Conservation (phyloP, 2,113 vertebrate species). For the Paratilapia polleni region DNA sequence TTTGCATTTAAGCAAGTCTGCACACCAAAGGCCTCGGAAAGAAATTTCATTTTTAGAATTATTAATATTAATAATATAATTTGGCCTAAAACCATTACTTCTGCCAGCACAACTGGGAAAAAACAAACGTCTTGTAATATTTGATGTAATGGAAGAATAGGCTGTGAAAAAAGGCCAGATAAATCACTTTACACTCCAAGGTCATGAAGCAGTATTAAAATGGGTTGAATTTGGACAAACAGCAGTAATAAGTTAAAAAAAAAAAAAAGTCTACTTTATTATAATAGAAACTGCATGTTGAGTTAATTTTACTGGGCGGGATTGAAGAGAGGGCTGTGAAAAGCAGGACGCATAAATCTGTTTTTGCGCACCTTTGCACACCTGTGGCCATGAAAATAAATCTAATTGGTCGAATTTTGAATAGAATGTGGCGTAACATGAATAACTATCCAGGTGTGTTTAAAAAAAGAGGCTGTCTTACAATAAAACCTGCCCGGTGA, state of each 20-base stretch:
- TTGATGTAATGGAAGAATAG: neutral
- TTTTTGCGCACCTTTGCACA: neutral
- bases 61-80: neutral
- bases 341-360: neutral
- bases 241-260: neutral
- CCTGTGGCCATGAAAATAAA: neutral
- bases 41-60: neutral
- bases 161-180: neutral
- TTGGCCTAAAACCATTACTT: neutral
- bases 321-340: neutral
- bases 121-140: neutral
- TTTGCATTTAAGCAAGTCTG: neutral
- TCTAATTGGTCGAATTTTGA: neutral
- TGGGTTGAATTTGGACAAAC: neutral
- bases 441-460: neutral
- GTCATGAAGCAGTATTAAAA: neutral
- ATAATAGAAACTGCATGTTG: neutral
- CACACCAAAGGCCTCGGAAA: neutral
- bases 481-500: neutral
- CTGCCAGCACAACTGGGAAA: neutral
- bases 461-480: neutral
- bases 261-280: accelerated
- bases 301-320: neutral
- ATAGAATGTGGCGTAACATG: neutral
- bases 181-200: neutral